These are phyloP conservation scores for Semibalanus balanoides DNA, from an alignment of 1,140 invertebrate species.

Conservation along the genomic window DNA sequence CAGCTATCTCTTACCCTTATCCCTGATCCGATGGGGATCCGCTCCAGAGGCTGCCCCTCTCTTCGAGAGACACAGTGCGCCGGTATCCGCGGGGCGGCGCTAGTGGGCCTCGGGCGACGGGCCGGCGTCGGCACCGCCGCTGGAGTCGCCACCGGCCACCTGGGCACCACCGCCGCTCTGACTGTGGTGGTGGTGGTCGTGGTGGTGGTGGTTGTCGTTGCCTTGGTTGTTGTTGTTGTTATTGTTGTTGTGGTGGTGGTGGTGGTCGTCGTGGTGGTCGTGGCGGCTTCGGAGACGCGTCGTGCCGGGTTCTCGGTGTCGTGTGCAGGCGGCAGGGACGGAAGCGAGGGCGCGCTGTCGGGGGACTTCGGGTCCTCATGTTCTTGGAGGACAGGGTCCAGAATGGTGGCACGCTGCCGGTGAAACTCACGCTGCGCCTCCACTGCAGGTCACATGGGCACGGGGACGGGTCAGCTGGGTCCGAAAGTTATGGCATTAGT, in stretches of 20 bases:
- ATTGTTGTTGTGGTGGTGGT: not conserved
- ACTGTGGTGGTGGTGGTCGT: too few species aligned
- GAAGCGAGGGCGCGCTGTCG: too few species aligned
- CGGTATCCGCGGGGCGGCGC: too few species aligned
- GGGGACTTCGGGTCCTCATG: not conserved
- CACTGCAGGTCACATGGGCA: too few species aligned
- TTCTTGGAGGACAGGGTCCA: not conserved
- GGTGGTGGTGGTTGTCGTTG: not conserved
- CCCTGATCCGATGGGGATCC: not conserved
- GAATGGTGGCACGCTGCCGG: not conserved
- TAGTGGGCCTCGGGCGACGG: not conserved
- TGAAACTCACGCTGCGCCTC: not conserved
- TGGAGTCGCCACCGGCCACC: too few species aligned
- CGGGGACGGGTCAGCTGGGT: too few species aligned
- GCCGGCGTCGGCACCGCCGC: too few species aligned
- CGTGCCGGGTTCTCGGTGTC: not conserved
- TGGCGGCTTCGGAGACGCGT: not conserved
- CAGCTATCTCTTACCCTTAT: not conserved
- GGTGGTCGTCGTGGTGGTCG: not conserved
- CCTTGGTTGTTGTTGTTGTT: not conserved
- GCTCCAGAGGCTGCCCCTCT: not conserved
- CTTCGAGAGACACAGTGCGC: not conserved
- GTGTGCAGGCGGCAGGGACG: too few species aligned
- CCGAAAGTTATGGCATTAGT: too few species aligned
- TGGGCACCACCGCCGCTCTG: too few species aligned